Base-by-base conservation (phyloP, 2,888 invertebrate species). In the Pollenia angustigena region DNA sequence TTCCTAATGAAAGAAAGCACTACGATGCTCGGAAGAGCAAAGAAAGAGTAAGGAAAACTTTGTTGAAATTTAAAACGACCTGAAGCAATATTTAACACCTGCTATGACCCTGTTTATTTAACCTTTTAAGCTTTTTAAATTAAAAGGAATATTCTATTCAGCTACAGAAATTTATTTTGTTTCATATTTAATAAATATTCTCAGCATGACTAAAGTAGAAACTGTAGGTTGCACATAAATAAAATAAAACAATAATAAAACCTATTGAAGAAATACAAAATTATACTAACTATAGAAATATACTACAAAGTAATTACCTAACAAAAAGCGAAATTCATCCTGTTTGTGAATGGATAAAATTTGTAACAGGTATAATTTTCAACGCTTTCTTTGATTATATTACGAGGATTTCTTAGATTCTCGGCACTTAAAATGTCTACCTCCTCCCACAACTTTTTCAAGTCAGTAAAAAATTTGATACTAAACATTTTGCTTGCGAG, bases 81-180 rank as follows among this genome's bases (percentile, higher is more conserved):
- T 71, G 16, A 71, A 42, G 69, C 69, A 10, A 71, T 42, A 71
- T 52, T 71, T 71, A 71, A 54, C 69, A 71, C 69, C 69, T 71
- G 69, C 54, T 71, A 44, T 44, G 42, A 42, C 18, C 54, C 54
- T 71, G 54, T 71, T 54, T 54, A 18, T 54, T 42, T 42, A 71
- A 42, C 16, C 18, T 52, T 71, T 71, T 54, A 12, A 18, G 16
- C 14, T 54, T 71, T 42, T 54, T 1, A 42, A 40, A 71, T 71
- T 54, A 52, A 71, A 52, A 71, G 40, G 40, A 52, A 42, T 71
- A 44, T 42, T 54, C 18, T 71, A 54, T 71, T 64, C 40, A 6
- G 40, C 16, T 18, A 54, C 54, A 16, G 11, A 52, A 69, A 69
- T 52, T 52, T 23, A 66, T 46, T 23, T 10, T 32, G 48, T 50